These are phyloP conservation scores for Yponomeuta cagnagella DNA, from an alignment of 2,888 invertebrate species.

Conservation along the genomic window DNA sequence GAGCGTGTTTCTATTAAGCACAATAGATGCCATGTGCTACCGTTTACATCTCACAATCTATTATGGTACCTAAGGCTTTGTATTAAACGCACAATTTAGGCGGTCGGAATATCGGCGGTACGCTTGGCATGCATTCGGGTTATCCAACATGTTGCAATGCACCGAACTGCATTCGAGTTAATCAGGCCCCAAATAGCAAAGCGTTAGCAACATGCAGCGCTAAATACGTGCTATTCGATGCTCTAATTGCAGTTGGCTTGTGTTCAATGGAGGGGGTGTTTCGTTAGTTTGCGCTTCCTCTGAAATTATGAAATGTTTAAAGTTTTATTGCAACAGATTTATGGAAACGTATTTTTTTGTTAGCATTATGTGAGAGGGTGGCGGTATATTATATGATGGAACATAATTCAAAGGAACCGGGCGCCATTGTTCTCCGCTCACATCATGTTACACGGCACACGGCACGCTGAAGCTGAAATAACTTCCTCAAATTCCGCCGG, in stretches of 20 bases:
- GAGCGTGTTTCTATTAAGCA: neutral
- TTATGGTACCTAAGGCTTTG: neutral
- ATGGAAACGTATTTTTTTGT: neutral
- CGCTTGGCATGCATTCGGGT: slow-evolving; percentile 8
- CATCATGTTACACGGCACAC: neutral
- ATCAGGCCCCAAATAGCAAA: slow-evolving; percentile 5
- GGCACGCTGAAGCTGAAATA: slow-evolving; percentile 10
- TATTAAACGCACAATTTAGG: neutral
- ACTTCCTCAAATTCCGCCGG: slow-evolving; percentile 20
- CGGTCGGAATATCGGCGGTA: neutral
- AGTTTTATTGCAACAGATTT: neutral
- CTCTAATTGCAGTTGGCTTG: neutral
- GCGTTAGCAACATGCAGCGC: neutral
- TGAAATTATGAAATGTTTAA: neutral
- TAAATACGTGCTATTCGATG: neutral
- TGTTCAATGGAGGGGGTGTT: neutral
- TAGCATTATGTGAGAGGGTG: neutral
- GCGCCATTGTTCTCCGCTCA: slow-evolving; percentile 1
- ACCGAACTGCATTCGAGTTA: neutral
- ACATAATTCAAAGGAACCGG: neutral
- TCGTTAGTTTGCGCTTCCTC: neutral
- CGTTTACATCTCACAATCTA: neutral
- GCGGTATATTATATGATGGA: neutral
- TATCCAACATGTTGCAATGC: slow-evolving; percentile 4
- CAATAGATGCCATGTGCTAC: neutral